A percentile compares a stretch with the other conserved stretches of the same genome.
phyloP scores from a whole-genome alignment of 2,888 invertebrate species.

The Pseudococcus viburni region DNA sequence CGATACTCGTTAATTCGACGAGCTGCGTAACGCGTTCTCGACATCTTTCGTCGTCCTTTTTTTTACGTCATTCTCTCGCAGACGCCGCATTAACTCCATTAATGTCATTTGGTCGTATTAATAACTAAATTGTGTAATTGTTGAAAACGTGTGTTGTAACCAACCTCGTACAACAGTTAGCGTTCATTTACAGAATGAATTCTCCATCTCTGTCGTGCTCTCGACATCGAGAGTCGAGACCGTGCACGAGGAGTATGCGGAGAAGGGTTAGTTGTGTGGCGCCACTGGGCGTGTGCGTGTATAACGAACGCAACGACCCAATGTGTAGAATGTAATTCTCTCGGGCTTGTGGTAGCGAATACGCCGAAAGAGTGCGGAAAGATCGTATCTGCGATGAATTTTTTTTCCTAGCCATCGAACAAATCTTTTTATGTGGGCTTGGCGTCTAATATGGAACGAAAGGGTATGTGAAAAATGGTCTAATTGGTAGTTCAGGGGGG shows the following conservation, averaged over 20 bases:
- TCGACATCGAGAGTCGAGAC: background rate
- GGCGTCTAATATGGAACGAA: background rate
- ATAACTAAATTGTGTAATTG: conserved; percentile 58
- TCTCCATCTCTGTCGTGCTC: background rate
- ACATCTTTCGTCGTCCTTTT: background rate
- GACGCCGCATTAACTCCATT: conserved; percentile 52
- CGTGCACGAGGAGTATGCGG: background rate
- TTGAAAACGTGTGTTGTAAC: conserved; percentile 41
- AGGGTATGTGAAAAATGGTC: background rate
- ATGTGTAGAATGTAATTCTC: conserved; percentile 31
- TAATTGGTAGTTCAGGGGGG: background rate
- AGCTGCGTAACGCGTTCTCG: background rate
- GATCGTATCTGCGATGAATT: conserved; percentile 35
- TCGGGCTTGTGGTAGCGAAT: conserved; percentile 28
- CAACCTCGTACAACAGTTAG: background rate
- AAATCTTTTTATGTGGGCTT: background rate
- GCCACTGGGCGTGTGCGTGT: conserved; percentile 57
- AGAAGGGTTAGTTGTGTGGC: conserved; percentile 44
- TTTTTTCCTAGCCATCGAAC: too few species aligned
- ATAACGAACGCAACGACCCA: conserved; percentile 31
- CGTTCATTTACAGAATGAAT: conserved; percentile 53
- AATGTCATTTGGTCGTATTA: conserved; percentile 53
- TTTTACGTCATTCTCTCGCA: background rate
- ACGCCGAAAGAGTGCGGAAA: conserved; percentile 44
- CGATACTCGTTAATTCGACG: conserved; percentile 7